A percentile compares a stretch with the other conserved stretches of the same genome.
Evolutionary conservation across 2,888 invertebrate species (phyloP).

Genomic region (Oscheius onirici): DNA sequence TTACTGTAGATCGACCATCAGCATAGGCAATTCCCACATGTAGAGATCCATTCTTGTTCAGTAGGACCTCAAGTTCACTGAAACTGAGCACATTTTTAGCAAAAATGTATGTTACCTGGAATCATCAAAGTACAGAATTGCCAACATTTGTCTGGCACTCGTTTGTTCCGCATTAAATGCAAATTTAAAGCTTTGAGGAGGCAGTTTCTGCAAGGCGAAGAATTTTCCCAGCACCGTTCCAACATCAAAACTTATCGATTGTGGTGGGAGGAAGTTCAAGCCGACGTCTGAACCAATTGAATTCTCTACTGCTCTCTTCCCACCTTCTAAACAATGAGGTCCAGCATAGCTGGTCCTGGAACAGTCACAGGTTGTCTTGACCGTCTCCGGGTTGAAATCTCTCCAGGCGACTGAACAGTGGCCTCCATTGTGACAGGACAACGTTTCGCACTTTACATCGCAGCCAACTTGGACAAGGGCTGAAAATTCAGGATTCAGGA

Average conservation of each 20-base stretch:
- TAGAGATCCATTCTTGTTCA: constrained; percentile 58
- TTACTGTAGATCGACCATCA: constrained; percentile 36
- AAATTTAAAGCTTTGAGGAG: constrained; percentile 56
- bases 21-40: constrained; percentile 47
- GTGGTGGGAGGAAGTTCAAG: background rate
- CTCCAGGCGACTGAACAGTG: constrained; percentile 66
- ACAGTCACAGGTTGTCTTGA: constrained; percentile 61
- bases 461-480: constrained; percentile 58
- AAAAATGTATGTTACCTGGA: constrained; percentile 21
- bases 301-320: background rate
- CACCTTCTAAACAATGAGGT: constrained; percentile 39
- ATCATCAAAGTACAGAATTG: constrained; percentile 41
- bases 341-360: constrained; percentile 62
- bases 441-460: constrained; percentile 53
- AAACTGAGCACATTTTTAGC: constrained; percentile 19
- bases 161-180: constrained; percentile 47
- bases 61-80: constrained; percentile 55
- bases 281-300: constrained; percentile 18
- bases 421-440: constrained; percentile 64
- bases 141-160: constrained; percentile 33
- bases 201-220: constrained; percentile 21
- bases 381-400: constrained; percentile 53
- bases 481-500: constrained; percentile 28
- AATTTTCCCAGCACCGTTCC: constrained; percentile 40
- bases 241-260: constrained; percentile 51